A percentile compares a stretch with the other conserved stretches of the same genome.
Conservation (phyloP, 2,797 vertebrate genomes). For the Artibeus lituratus region DNA sequence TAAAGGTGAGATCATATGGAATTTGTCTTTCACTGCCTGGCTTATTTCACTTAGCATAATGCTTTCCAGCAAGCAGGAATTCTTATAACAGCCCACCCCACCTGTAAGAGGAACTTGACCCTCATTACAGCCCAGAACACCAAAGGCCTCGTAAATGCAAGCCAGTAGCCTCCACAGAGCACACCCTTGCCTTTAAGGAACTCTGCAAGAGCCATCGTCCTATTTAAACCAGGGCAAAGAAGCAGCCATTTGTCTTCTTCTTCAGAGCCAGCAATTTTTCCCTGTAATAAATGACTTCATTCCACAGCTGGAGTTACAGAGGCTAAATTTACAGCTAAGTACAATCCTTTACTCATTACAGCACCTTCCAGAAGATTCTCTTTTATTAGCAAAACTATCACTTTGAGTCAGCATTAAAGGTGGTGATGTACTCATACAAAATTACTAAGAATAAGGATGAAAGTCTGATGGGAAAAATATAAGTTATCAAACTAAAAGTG, state of each 20-base stretch:
- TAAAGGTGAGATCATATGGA: too few species aligned
- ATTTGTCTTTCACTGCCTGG: too few species aligned
- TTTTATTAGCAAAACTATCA: slow-evolving; percentile 62
- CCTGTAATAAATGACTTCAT: slow-evolving; percentile 54
- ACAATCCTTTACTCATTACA: slow-evolving; percentile 26
- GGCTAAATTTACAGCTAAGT: slow-evolving; percentile 44
- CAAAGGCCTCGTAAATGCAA: neutral
- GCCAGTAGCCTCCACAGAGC: neutral
- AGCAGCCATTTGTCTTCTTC: slow-evolving; percentile 10
- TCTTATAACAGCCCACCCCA: neutral
- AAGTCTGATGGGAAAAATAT: neutral
- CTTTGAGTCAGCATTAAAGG: slow-evolving; percentile 48
- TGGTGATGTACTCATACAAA: slow-evolving; percentile 5
- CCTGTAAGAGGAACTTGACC: neutral
- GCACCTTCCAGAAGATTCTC: slow-evolving; percentile 42
- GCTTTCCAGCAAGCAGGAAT: neutral
- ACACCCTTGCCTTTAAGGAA: neutral
- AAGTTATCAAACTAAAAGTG: neutral
- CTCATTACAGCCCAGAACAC: neutral
- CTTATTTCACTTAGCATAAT: too few species aligned
- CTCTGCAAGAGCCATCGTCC: neutral
- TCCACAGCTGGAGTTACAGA: slow-evolving; percentile 42
- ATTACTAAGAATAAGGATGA: neutral
- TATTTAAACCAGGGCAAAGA: slow-evolving; percentile 17
- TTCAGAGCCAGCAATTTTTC: slow-evolving; percentile 25